Evolutionary conservation across 2,113 vertebrate species (phyloP).

Genomic region (Notechis scutatus): DNA sequence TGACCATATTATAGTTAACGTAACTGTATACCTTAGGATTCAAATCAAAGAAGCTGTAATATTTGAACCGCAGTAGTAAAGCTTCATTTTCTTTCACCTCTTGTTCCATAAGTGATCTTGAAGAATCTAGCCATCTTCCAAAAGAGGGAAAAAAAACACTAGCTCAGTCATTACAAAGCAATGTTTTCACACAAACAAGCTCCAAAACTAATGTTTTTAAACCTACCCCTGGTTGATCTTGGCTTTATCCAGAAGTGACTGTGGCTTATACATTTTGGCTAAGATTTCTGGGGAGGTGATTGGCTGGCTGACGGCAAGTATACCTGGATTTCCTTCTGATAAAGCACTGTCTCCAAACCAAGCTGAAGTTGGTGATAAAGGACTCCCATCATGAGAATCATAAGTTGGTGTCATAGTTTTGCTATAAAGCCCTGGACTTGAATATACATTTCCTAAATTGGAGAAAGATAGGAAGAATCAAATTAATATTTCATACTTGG

Average conservation of each 20-base stretch:
- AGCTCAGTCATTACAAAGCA: accelerated
- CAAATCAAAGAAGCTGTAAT: slow-evolving; percentile 99
- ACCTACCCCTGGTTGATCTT: slow-evolving; percentile 99
- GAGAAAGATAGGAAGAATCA: slow-evolving; percentile 45
- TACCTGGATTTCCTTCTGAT: slow-evolving; percentile 96
- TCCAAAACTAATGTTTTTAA: not conserved
- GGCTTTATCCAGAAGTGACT: slow-evolving; percentile 95
- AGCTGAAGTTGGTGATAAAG: slow-evolving; percentile 92
- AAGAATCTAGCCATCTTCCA: slow-evolving; percentile 94
- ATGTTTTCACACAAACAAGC: not conserved
- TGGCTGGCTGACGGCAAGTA: slow-evolving; percentile 95
- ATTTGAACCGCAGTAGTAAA: slow-evolving; percentile 95
- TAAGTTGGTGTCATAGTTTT: slow-evolving; percentile 99
- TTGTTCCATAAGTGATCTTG: slow-evolving; percentile 97
- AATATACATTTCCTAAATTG: slow-evolving; percentile 93
- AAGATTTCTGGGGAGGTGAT: slow-evolving; percentile 92
- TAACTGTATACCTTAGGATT: slow-evolving; percentile 90
- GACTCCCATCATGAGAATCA: slow-evolving; percentile 94
- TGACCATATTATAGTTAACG: not conserved
- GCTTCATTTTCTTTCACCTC: slow-evolving; percentile 98
- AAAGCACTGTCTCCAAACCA: slow-evolving; percentile 98
- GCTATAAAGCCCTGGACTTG: slow-evolving; percentile 96
- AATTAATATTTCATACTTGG: slow-evolving; percentile 16
- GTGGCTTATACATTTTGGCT: slow-evolving; percentile 95
- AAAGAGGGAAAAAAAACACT: not conserved